These are phyloP conservation scores for Botia almorhae DNA, from an alignment of 2,797 vertebrate species.

Conservation along the genomic window DNA sequence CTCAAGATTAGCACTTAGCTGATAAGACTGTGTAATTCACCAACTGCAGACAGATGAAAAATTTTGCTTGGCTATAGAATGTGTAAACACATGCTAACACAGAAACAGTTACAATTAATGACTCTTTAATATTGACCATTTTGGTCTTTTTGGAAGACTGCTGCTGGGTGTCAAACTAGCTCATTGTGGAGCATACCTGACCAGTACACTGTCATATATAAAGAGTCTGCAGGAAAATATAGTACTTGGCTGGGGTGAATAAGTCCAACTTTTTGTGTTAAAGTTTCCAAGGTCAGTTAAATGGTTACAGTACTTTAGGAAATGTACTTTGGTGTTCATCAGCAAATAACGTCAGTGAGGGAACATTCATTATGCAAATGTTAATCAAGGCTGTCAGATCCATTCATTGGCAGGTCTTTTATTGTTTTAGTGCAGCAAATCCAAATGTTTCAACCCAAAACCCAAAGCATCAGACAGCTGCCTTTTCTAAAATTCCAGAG, in stretches of 20 bases:
- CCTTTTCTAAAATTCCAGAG: background rate
- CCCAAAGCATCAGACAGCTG: background rate
- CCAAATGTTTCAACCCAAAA: too few relatives aligned
- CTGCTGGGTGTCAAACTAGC: background rate
- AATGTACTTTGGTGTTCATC: background rate
- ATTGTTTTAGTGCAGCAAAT: background rate
- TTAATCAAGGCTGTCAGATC: background rate
- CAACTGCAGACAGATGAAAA: background rate
- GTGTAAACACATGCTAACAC: background rate
- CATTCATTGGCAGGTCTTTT: background rate
- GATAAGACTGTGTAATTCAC: too few relatives aligned
- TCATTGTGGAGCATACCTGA: background rate
- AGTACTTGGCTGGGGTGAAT: background rate
- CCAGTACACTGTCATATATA: background rate
- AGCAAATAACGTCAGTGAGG: background rate
- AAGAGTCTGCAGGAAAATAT: background rate
- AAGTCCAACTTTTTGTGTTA: background rate
- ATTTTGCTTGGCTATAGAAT: background rate
- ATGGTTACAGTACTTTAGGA: background rate
- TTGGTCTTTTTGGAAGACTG: background rate
- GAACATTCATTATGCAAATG: background rate
- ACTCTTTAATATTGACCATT: background rate
- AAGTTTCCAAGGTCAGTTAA: slow-evolving; percentile 9
- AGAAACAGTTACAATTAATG: too few relatives aligned
- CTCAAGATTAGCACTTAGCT: background rate